Conservation (phyloP, 2,113 vertebrate genomes). For the Anoplopoma fimbria region DNA sequence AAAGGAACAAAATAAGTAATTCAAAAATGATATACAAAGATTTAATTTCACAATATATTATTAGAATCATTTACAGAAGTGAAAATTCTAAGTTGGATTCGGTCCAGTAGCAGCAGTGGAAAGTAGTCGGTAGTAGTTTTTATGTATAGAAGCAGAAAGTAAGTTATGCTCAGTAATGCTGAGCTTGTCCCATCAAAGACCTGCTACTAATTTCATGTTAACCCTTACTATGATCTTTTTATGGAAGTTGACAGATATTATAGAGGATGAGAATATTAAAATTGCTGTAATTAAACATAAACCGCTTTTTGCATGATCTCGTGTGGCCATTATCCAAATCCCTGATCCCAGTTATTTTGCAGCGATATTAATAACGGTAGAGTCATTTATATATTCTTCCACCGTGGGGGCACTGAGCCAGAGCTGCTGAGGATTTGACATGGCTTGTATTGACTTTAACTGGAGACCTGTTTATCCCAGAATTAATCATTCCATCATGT, state of each 20-base stretch:
- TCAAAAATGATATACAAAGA: too few species aligned
- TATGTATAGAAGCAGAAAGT: background rate
- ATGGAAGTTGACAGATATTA: background rate
- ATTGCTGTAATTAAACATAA: background rate
- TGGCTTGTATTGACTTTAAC: too few species aligned
- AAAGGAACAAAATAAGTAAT: background rate
- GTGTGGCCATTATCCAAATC: background rate
- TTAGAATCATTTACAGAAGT: background rate
- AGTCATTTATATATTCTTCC: too few species aligned
- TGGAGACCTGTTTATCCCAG: too few species aligned
- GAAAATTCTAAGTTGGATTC: background rate
- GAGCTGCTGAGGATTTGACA: background rate
- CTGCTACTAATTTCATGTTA: background rate
- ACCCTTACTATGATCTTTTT: background rate
- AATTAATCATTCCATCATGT: too few species aligned
- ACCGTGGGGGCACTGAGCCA: background rate
- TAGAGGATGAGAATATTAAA: background rate
- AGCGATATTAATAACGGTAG: background rate
- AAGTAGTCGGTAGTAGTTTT: background rate
- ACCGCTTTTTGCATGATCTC: background rate
- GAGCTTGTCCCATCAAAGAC: background rate
- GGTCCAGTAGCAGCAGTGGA: too few species aligned
- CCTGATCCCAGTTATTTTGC: background rate
- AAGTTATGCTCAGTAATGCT: background rate
- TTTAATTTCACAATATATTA: background rate